Evolutionary conservation across 1,140 invertebrate genomes (phyloP), one percentile per base, ranked within the genome.

Genomic region (Zaprionus tsacasi): DNA sequence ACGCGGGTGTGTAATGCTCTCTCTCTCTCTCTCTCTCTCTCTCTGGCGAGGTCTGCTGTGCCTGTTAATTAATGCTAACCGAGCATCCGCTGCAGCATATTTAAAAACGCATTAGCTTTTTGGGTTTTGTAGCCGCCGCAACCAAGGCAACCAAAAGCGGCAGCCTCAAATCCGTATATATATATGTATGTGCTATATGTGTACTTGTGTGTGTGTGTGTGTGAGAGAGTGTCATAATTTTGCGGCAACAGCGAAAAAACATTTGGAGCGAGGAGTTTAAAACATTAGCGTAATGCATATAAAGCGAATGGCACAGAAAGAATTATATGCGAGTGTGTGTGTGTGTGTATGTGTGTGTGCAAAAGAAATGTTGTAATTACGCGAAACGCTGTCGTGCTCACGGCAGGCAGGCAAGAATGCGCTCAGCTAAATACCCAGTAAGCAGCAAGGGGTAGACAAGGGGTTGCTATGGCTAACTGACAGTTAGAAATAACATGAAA

Each of bases 51-150:
- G 72, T 52, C 72, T 64, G 64, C 72, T 64, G 60, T 60, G 64
- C 12, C 38, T 88, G 83, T 87, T 87, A 87, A 87, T 87, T 87
- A 88, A 87, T 88, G 80, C 76, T 65, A 70, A 64, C 79, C 83
- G 48, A 78, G 76, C 65, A 78, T 78, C 72, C 77, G 83, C 76
- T 88, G 82, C 83, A 83, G 83, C 79, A 88, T 88, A 83, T 82
- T 87, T 87, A 87, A 88, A 87, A 87, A 88, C 83, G 83, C 83
- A 87, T 87, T 87, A 87, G 80, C 73, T 80, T 70, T 76, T 59
- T 45, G 60, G 60, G 61, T 69, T 81, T 76, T 71, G 81, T 70
- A 56, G 68, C 64, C 54, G 33, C 74, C 63, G 45, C 74, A 61
- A 43, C 35, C 66, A 50, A 21, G 52, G 60, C 57, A 54, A 67